These are phyloP conservation scores for Enoplosus armatus DNA, from an alignment of 2,797 vertebrate species.

Conservation along the genomic window DNA sequence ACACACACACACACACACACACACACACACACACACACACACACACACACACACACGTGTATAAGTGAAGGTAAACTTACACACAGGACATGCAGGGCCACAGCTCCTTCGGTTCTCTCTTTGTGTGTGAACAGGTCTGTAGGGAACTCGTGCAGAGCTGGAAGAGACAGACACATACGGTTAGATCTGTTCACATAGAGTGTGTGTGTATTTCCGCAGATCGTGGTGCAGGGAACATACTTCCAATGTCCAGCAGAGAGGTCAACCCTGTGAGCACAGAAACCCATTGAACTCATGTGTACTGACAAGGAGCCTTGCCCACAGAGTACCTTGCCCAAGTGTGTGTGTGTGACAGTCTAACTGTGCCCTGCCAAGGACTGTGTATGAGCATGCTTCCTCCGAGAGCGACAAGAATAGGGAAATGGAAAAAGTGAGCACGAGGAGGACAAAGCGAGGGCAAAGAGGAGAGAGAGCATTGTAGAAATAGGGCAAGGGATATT, in stretches of 20 bases:
- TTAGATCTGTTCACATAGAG: slow-evolving; percentile 32
- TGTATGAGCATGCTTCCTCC: slow-evolving; percentile 32
- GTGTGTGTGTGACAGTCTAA: slow-evolving; percentile 38
- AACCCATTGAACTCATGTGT: slow-evolving; percentile 48
- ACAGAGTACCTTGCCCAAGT: slow-evolving; percentile 32
- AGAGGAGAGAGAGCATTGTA: slow-evolving; percentile 49
- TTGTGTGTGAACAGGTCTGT: slow-evolving; percentile 92
- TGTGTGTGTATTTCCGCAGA: slow-evolving; percentile 18
- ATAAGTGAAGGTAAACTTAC: slow-evolving; percentile 85
- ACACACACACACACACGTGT: slow-evolving; percentile 1
- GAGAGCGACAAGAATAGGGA: slow-evolving; percentile 44
- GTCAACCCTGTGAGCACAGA: slow-evolving; percentile 25
- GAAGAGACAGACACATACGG: slow-evolving; percentile 66
- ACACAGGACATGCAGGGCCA: slow-evolving; percentile 92
- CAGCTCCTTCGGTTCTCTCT: slow-evolving; percentile 90
- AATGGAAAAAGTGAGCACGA: slow-evolving; percentile 47
- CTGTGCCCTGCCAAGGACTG: slow-evolving; percentile 46
- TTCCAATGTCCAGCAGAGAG: slow-evolving; percentile 32
- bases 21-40: not conserved
- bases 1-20: not conserved
- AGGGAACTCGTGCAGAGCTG: slow-evolving; percentile 95
- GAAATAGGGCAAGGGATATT: slow-evolving; percentile 69
- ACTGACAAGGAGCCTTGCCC: slow-evolving; percentile 34
- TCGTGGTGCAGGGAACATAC: not conserved
- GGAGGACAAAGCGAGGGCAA: slow-evolving; percentile 65